Evolutionary conservation across 2,113 vertebrate genomes (phyloP).

Genomic region (Cisticola juncidis): DNA sequence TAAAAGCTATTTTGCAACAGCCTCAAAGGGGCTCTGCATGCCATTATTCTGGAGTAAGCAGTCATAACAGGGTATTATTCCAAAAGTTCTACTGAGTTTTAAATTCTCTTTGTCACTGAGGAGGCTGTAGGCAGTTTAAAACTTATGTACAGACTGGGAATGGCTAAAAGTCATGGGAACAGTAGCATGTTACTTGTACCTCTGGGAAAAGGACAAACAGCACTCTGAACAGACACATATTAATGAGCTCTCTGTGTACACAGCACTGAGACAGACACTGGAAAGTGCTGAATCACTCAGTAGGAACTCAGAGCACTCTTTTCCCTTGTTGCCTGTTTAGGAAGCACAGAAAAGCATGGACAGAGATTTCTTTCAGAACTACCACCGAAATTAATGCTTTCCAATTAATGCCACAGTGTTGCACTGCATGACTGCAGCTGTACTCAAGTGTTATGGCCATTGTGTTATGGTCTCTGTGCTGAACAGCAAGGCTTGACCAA

Average conservation of each 20-base stretch:
- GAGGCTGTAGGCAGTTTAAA: neutral
- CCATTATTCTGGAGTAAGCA: neutral
- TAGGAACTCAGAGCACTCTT: neutral
- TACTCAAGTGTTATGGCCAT: rapidly evolving
- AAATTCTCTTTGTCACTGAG: neutral
- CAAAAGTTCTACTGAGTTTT: neutral
- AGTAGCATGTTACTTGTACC: neutral
- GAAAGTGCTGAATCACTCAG: neutral
- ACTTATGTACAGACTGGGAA: neutral
- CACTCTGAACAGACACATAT: neutral
- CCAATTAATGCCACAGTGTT: neutral
- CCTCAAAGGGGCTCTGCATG: neutral
- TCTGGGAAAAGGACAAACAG: neutral
- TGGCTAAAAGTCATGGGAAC: neutral
- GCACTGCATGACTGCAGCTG: rapidly evolving
- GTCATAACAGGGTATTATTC: neutral
- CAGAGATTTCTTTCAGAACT: neutral
- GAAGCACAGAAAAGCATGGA: neutral
- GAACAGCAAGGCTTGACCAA: neutral
- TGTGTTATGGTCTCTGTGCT: rapidly evolving
- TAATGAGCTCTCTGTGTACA: neutral
- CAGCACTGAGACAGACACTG: neutral
- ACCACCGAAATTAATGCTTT: neutral
- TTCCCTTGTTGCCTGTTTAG: neutral
- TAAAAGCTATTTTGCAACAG: neutral